A percentile compares a stretch with the other conserved stretches of the same genome.
These are phyloP conservation scores for Cotesia typhae DNA, from an alignment of 1,140 invertebrate genomes.

Conservation along the genomic window DNA sequence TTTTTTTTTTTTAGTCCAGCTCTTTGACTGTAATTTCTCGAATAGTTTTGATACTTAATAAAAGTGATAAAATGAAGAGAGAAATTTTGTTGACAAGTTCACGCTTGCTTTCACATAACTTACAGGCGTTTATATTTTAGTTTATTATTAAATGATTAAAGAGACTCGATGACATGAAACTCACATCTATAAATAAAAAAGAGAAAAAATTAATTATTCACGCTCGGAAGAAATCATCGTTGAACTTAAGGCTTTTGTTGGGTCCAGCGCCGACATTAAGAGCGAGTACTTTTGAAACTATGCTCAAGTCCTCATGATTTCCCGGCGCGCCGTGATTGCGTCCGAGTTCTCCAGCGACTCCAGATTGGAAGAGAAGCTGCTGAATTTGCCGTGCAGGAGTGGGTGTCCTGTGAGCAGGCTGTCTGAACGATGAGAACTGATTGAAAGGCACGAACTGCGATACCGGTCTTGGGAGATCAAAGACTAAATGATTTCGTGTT, in stretches of 20 bases:
- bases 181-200: neutral
- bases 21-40: too few relatives aligned
- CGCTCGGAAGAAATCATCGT: conserved; percentile 40
- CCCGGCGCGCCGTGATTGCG: conserved; percentile 54
- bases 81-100: too few relatives aligned
- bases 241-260: conserved; percentile 41
- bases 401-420: conserved; percentile 42
- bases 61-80: too few relatives aligned
- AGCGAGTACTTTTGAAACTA: conserved; percentile 81
- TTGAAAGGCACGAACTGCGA: conserved; percentile 47
- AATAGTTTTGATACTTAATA: too few relatives aligned
- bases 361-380: conserved; percentile 71
- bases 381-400: conserved; percentile 72
- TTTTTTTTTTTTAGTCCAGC: too few relatives aligned
- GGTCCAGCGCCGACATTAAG: conserved; percentile 72
- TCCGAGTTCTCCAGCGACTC: conserved; percentile 63
- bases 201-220: conserved; percentile 27
- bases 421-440: conserved; percentile 46
- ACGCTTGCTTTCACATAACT: too few relatives aligned
- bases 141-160: too few relatives aligned
- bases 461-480: conserved; percentile 40
- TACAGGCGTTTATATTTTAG: too few relatives aligned
- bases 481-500: conserved; percentile 44
- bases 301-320: conserved; percentile 77
- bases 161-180: neutral